These are phyloP conservation scores for Mesorhabditis sp. DNA, from an alignment of 2,888 invertebrate genomes.

Conservation along the genomic window DNA sequence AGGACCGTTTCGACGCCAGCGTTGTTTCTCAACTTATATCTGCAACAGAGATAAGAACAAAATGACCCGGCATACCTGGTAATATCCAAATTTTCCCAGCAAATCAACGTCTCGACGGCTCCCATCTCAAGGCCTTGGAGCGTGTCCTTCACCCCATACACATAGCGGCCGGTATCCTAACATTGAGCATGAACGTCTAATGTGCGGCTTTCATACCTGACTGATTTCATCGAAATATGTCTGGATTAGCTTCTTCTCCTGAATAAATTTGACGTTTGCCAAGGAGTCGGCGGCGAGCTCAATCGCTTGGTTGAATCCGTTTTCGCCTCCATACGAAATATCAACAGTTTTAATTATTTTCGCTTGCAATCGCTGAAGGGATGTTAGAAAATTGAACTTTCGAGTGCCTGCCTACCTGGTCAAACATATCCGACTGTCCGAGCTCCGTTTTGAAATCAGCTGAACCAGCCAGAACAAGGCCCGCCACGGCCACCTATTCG, in stretches of 20 bases:
- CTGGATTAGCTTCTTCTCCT: slow-evolving; percentile 98
- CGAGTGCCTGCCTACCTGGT: slow-evolving; percentile 70
- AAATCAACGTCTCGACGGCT: slow-evolving; percentile 94
- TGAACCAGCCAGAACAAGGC: slow-evolving; percentile 93
- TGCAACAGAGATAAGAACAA: neutral
- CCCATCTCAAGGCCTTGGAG: slow-evolving; percentile 88
- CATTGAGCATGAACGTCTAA: slow-evolving; percentile 66
- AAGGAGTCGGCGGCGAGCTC: slow-evolving; percentile 96
- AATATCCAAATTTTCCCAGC: slow-evolving; percentile 99
- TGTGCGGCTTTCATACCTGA: slow-evolving; percentile 63
- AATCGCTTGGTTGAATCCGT: slow-evolving; percentile 97
- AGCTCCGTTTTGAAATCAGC: slow-evolving; percentile 99
- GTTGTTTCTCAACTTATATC: slow-evolving; percentile 40
- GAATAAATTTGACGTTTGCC: slow-evolving; percentile 98
- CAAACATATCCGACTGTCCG: slow-evolving; percentile 99
- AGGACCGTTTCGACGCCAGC: slow-evolving; percentile 78
- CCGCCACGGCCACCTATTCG: slow-evolving; percentile 70
- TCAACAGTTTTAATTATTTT: slow-evolving; percentile 98
- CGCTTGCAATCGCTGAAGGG: slow-evolving; percentile 68
- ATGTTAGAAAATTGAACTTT: slow-evolving; percentile 1
- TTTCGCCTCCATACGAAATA: slow-evolving; percentile 98
- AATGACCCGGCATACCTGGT: slow-evolving; percentile 63
- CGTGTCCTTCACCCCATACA: slow-evolving; percentile 97
- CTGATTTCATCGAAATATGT: slow-evolving; percentile 56
- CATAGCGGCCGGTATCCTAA: slow-evolving; percentile 97